phyloP scores from a whole-genome alignment of 1,140 invertebrate species.

The Drosophila bipectinata region DNA sequence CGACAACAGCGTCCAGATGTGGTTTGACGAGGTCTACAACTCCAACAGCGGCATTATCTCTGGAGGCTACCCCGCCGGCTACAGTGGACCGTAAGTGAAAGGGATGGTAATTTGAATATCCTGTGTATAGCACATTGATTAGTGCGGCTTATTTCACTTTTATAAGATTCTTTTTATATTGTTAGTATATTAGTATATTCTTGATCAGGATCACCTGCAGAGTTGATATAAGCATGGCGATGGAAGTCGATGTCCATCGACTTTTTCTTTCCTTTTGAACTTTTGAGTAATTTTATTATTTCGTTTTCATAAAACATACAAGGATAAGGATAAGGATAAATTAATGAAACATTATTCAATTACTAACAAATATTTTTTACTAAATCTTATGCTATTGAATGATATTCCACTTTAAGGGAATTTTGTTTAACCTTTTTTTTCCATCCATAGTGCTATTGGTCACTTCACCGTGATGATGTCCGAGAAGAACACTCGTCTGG shows the following conservation, averaged over 20 bases:
- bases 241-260: too few relatives aligned
- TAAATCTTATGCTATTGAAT: too few relatives aligned
- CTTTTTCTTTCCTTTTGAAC: too few relatives aligned
- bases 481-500: constrained; percentile 57
- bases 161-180: too few relatives aligned
- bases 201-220: too few relatives aligned
- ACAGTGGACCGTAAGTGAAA: constrained; percentile 44
- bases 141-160: neutral
- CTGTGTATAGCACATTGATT: neutral
- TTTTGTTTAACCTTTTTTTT: neutral
- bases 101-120: neutral
- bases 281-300: too few relatives aligned
- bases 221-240: too few relatives aligned
- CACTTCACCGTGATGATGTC: constrained; percentile 73
- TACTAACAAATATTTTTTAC: too few relatives aligned
- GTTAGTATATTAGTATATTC: too few relatives aligned
- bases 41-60: constrained; percentile 44
- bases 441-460: constrained; percentile 44
- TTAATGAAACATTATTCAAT: too few relatives aligned
- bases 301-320: too few relatives aligned
- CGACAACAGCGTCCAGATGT: constrained; percentile 49
- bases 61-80: constrained; percentile 39
- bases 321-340: too few relatives aligned
- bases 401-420: neutral
- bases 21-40: constrained; percentile 51